A percentile compares a stretch with the other conserved stretches of the same genome.
Evolutionary conservation across 2,888 invertebrate species (phyloP).

Genomic region (Eueremaeus valkanovi): DNA sequence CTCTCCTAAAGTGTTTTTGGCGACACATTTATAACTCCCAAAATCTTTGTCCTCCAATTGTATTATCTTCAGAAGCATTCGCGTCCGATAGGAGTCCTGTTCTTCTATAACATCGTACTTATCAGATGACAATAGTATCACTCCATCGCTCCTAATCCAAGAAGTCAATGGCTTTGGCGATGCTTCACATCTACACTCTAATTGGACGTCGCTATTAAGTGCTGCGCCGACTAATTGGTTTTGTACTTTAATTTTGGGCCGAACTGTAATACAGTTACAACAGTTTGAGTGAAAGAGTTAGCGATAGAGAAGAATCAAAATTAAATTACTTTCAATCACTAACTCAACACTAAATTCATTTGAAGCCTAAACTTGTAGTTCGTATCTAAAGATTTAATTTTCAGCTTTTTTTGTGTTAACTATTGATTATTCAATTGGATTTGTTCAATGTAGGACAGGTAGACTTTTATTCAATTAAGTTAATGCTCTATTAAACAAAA

Average conservation of each 20-base stretch:
- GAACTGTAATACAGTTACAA: slow-evolving; percentile 44
- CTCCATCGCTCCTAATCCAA: slow-evolving; percentile 46
- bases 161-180: slow-evolving; percentile 46
- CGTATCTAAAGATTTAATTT: no score
- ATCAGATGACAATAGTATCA: slow-evolving; percentile 43
- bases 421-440: no score
- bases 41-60: slow-evolving; percentile 43
- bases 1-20: slow-evolving; percentile 42
- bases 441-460: no score
- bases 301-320: no score
- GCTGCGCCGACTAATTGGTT: slow-evolving; percentile 47
- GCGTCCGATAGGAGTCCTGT: slow-evolving; percentile 40
- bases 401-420: no score
- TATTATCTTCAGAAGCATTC: slow-evolving; percentile 40
- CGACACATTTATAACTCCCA: slow-evolving; percentile 43
- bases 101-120: slow-evolving; percentile 46
- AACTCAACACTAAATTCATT: no score
- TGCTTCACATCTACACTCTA: slow-evolving; percentile 47
- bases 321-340: no score
- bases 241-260: slow-evolving; percentile 47
- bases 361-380: no score
- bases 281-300: no score
- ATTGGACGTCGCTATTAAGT: slow-evolving; percentile 44
- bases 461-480: no score
- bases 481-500: no score